These are phyloP conservation scores for Folsomia candida DNA, from an alignment of 2,888 invertebrate genomes.

Conservation along the genomic window DNA sequence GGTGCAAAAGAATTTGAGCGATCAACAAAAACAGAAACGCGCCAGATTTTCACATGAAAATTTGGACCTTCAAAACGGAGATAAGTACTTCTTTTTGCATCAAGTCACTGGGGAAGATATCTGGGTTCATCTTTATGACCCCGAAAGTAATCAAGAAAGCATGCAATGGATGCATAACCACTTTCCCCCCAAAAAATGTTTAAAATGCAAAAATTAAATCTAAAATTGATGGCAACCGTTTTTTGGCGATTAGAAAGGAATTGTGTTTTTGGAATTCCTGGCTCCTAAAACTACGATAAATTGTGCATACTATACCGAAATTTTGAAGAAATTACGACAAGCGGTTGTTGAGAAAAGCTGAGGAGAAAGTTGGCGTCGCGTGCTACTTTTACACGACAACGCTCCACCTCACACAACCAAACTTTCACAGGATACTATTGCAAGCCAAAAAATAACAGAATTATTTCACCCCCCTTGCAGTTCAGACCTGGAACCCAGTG, in stretches of 20 bases:
- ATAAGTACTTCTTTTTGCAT: conserved; percentile 14
- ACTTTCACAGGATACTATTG: not conserved
- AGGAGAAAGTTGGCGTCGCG: not conserved
- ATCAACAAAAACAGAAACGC: too few relatives aligned
- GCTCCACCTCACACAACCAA: conserved; percentile 16
- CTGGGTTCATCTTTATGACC: conserved; percentile 21
- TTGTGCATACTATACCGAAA: conserved; percentile 6
- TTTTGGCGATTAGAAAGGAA: conserved; percentile 17
- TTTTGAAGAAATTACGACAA: conserved; percentile 10
- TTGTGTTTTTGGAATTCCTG: conserved; percentile 16
- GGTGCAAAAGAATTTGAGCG: too few relatives aligned
- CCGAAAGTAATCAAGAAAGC: conserved; percentile 10
- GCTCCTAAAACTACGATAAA: conserved; percentile 13
- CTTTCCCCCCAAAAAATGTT: conserved; percentile 10
- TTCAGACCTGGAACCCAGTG: conserved; percentile 22
- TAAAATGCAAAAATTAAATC: not conserved
- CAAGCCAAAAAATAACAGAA: not conserved
- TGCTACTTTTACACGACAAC: conserved; percentile 19
- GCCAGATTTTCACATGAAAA: too few relatives aligned
- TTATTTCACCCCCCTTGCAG: conserved; percentile 16
- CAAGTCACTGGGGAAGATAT: conserved; percentile 24
- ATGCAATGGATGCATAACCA: conserved; percentile 10
- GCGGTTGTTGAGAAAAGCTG: conserved; percentile 12
- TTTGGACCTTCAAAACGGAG: too few relatives aligned
- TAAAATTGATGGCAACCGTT: conserved; percentile 16